Conservation (phyloP, 2,113 vertebrate genomes). For the Nannobrachium achirus region DNA sequence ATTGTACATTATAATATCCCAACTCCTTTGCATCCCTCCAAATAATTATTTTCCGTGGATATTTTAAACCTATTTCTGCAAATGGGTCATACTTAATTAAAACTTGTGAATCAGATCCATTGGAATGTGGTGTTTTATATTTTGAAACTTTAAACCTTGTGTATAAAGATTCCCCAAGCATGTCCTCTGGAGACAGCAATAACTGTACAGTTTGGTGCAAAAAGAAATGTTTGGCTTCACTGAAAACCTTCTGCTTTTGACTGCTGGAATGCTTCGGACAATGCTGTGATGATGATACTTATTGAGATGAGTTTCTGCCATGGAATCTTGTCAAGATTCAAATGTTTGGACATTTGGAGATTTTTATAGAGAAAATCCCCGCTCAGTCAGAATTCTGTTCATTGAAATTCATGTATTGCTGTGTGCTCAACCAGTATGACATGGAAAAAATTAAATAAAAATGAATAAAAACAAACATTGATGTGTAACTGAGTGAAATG, state of each 20-base stretch:
- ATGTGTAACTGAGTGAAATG: conserved; percentile 51
- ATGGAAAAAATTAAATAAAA: conserved; percentile 47
- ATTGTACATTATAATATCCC: conserved; percentile 42
- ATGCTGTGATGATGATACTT: conserved; percentile 31
- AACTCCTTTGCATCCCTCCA: conserved; percentile 16
- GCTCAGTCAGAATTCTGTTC: conserved; percentile 55
- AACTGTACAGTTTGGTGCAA: conserved; percentile 42
- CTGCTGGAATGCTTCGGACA: conserved; percentile 19
- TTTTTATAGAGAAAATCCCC: conserved; percentile 43
- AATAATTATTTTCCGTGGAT: conserved; percentile 54
- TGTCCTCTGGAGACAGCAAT: conserved; percentile 69
- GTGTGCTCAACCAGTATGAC: conserved; percentile 67
- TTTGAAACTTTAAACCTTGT: conserved; percentile 61
- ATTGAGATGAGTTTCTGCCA: conserved; percentile 40
- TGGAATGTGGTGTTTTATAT: conserved; percentile 75
- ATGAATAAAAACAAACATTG: conserved; percentile 53
- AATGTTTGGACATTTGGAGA: conserved; percentile 44
- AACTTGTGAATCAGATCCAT: conserved; percentile 68
- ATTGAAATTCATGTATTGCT: conserved; percentile 61
- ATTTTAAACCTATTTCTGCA: conserved; percentile 74
- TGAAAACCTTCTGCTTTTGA: conserved; percentile 37
- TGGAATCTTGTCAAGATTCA: conserved; percentile 43
- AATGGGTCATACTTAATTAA: conserved; percentile 71
- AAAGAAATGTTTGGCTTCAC: conserved; percentile 28
- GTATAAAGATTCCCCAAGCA: conserved; percentile 60